Base-by-base conservation (phyloP, 2,797 vertebrate genomes). In the Esox masquinongy region DNA sequence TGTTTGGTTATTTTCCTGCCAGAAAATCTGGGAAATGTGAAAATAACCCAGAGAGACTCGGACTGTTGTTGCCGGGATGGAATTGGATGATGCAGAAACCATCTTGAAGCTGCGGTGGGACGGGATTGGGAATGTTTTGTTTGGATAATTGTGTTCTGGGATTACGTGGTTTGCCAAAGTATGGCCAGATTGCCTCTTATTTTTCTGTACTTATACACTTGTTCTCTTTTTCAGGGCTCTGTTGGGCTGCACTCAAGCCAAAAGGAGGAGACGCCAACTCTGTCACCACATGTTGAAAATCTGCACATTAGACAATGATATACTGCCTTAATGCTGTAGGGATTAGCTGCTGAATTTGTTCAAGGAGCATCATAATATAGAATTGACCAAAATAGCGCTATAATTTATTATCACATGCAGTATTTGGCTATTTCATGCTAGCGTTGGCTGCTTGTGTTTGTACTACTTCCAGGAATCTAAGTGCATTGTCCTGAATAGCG, bases 21-120 rank as follows among this genome's bases (percentile, higher is more conserved):
- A 92, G 91, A 89, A 89, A 91, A 92, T 91, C 84, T 92, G 88
- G 92, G 89, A 92, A 92, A 90, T 93, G 92, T 91, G 89, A 91
- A 94, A 93, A 95, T 94, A 94, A 86, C 91, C 77, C 72, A 67
- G 49, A 59, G 49, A 51, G 90, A 89, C 91, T 92, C 84, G 76
- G 77, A 63, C 72, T 93, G 91, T 95, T 95, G 86, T 94, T 93
- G 89, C 88, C 93, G 87, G 92, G 89, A 90, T 90, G n/a, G 89
- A 92, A 90, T 84, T 88, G 91, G 91, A 93, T 91, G 92, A 94
- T 92, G 91, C 90, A 88, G 84, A 91, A 93, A 91, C 87, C 89
- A 86, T 84, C 70, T 82, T 79, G 84, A 89, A 91, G 91, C 86
- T 89, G 72, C 89, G 86, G 87, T 16, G 76, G 91, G 87, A 91